These are phyloP conservation scores for Ormyrus thymus DNA, from an alignment of 2,888 invertebrate species.

Conservation along the genomic window DNA sequence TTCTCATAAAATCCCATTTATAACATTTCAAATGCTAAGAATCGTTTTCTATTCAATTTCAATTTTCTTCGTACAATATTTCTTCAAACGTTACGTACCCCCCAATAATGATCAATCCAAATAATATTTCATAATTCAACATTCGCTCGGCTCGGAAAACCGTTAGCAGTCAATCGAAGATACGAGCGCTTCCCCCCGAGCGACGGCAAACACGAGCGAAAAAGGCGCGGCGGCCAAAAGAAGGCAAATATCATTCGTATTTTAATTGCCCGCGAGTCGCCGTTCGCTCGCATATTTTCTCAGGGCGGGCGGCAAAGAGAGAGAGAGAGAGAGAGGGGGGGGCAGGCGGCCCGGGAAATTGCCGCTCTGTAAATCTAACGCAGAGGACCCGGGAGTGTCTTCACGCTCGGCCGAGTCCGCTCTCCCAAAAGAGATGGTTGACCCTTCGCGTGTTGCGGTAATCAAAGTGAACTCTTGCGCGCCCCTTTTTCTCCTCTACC, in stretches of 20 bases:
- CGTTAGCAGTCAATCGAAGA: too few species aligned
- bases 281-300: conserved; percentile 51
- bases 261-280: conserved; percentile 46
- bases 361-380: conserved; percentile 53
- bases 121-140: too few species aligned
- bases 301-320: conserved; percentile 22
- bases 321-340: conserved; percentile 1
- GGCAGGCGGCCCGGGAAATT: not conserved
- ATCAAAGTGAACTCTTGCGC: conserved; percentile 68
- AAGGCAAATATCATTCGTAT: conserved; percentile 41
- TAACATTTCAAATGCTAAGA: too few species aligned
- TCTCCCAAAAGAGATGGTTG: conserved; percentile 52
- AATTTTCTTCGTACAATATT: too few species aligned
- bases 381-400: conserved; percentile 53
- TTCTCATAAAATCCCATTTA: too few species aligned
- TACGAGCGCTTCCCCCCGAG: too few species aligned
- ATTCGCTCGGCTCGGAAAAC: too few species aligned
- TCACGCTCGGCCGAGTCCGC: conserved; percentile 62
- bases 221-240: too few species aligned
- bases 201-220: too few species aligned
- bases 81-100: too few species aligned
- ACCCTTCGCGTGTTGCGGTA: conserved; percentile 61
- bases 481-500: conserved; percentile 40
- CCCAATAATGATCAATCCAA: too few species aligned
- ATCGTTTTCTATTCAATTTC: too few species aligned